Evolutionary conservation across 2,888 invertebrate genomes (phyloP).

Genomic region (Anaspis maculata): DNA sequence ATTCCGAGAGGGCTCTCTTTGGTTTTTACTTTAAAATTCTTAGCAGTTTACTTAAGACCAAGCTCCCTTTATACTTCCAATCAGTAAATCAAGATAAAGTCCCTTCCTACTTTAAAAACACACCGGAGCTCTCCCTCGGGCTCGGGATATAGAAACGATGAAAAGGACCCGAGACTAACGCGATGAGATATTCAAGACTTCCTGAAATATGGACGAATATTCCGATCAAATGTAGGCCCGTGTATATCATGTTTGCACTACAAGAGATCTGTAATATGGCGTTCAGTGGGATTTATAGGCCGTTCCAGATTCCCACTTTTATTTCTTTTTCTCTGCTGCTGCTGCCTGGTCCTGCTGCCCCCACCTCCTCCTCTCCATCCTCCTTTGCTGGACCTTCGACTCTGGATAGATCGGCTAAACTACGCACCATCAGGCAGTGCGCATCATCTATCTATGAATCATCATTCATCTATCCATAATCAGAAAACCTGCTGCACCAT

Average conservation of each 20-base stretch:
- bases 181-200: slow-evolving; percentile 22
- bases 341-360: too few relatives aligned
- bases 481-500: too few relatives aligned
- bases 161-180: slow-evolving; percentile 19
- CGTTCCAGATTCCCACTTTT: slow-evolving; percentile 20
- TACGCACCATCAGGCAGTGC: too few relatives aligned
- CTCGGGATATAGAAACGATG: slow-evolving; percentile 19
- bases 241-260: slow-evolving; percentile 29
- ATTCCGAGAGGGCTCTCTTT: too few relatives aligned
- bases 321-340: slow-evolving; percentile 21
- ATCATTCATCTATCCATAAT: too few relatives aligned
- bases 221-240: slow-evolving; percentile 26
- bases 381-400: too few relatives aligned
- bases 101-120: slow-evolving; percentile 32
- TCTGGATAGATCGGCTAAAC: too few relatives aligned
- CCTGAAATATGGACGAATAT: slow-evolving; percentile 27
- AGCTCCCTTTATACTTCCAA: too few relatives aligned
- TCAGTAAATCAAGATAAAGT: slow-evolving; percentile 36
- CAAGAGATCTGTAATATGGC: slow-evolving; percentile 25
- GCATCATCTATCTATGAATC: too few relatives aligned
- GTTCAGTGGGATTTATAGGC: slow-evolving; percentile 24
- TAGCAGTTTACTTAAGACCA: too few relatives aligned
- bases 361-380: too few relatives aligned
- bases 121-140: slow-evolving; percentile 23
- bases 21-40: too few relatives aligned